Evolutionary conservation across 1,140 invertebrate genomes (phyloP), one percentile per base, ranked within the genome.

Genomic region (Anoplolepis gracilipes): DNA sequence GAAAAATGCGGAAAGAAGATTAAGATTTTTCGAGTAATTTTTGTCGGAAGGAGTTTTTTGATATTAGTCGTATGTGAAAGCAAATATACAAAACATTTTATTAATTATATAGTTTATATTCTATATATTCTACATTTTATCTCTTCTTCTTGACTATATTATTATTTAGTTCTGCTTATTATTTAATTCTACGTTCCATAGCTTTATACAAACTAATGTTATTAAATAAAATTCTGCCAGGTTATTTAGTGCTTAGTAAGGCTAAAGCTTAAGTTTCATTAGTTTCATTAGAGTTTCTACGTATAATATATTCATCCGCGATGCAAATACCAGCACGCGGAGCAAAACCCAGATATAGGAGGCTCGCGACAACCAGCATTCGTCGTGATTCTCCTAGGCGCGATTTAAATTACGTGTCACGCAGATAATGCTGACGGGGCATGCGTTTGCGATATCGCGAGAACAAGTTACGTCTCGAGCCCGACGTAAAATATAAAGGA

Each of bases 401-500:
- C 30, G 33, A 84, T 49, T 46, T 84, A 64, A 84, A 84, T 84
- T 64, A 75, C 28, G 46, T 25, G 57, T n/a, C 39, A 36, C 53
- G 11, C 30, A 42, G 55, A 84, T 84, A 77, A 77, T 55, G 72
- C 69, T 36, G 42, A 75, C 72, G 42, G 49, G 62, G 62, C 46
- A 19, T 57, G 65, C 22, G 72, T 85, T n/a, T 22, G 30, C 49
- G 75, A 78, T 79, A 85, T 78, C 84, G 62, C 57, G 72, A 55
- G 46, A 79, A 85, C 59, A 53, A 62, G 57, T 76, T 49, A 76
- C 81, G 70, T 77, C 55, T 64, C 81, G 69, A 64, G 70, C 55
- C 36, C 46, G 28, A 70, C 55, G 39, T 78, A 49, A 85, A 85
- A 49, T 84, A 88, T 78, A 84, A 85, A 57, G 82, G 70, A 65